phyloP scores from a whole-genome alignment of 1,140 invertebrate species.

The Coptotermes formosanus region DNA sequence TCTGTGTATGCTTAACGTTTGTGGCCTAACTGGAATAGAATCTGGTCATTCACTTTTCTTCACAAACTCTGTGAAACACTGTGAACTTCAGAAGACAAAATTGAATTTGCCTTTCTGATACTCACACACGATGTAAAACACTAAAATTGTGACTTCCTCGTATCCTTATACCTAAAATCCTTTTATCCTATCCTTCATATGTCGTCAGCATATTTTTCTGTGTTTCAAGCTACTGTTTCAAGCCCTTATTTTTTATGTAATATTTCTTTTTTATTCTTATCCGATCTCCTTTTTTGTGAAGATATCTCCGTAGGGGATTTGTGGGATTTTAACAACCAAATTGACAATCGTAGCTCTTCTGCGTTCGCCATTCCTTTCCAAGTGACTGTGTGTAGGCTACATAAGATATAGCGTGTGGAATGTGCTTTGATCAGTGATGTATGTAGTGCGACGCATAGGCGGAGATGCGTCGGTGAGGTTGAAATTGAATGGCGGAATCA shows the following conservation, averaged over 20 bases:
- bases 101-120: too few species aligned
- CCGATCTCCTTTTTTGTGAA: background rate
- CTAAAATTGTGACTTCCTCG: too few species aligned
- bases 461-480: background rate
- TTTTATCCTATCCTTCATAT: background rate
- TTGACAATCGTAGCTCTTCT: background rate
- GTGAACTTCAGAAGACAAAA: too few species aligned
- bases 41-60: too few species aligned
- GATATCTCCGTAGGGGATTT: background rate
- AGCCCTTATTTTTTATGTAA: background rate
- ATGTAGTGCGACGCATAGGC: background rate
- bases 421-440: background rate
- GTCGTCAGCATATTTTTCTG: background rate
- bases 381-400: background rate
- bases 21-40: too few species aligned
- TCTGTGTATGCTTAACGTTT: too few species aligned
- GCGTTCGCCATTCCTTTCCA: background rate
- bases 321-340: slow-evolving; percentile 7
- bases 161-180: too few species aligned
- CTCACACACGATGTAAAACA: too few species aligned
- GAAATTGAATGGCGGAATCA: background rate
- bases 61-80: too few species aligned
- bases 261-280: background rate
- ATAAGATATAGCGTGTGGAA: background rate
- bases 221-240: background rate